These are phyloP conservation scores for Druon quercuslanigerum DNA, from an alignment of 1,140 invertebrate genomes.

Conservation along the genomic window DNA sequence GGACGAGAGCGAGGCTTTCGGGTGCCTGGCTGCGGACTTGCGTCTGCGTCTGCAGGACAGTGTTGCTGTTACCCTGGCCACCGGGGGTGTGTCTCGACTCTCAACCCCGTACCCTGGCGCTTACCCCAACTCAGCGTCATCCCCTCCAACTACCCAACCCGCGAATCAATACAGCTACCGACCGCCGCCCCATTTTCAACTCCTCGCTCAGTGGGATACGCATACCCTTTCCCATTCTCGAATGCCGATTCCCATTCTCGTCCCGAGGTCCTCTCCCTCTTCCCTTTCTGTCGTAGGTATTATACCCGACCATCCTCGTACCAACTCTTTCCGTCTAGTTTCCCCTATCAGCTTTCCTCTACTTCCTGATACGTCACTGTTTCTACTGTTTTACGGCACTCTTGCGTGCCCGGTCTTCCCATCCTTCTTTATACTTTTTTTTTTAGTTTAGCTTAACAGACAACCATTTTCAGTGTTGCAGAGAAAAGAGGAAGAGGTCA, in stretches of 20 bases:
- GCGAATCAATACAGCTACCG: conserved; percentile 73
- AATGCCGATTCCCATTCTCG: conserved; percentile 59
- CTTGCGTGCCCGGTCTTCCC: conserved; percentile 23
- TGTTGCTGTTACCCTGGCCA: conserved; percentile 60
- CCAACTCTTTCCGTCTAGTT: conserved; percentile 32
- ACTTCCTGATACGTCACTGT: too few relatives aligned
- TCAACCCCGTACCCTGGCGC: conserved; percentile 39
- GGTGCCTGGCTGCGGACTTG: conserved; percentile 47
- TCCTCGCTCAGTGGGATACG: conserved; percentile 56
- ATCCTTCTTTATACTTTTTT: conserved; percentile 33
- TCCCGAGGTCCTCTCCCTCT: neutral
- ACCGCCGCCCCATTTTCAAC: conserved; percentile 62
- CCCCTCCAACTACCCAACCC: conserved; percentile 59
- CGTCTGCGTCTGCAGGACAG: conserved; percentile 53
- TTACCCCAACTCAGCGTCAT: conserved; percentile 31
- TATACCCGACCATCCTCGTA: neutral
- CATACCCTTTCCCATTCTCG: conserved; percentile 57
- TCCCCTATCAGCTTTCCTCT: neutral
- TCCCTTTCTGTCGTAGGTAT: conserved; percentile 26
- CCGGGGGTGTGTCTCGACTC: conserved; percentile 66
- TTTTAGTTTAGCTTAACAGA: conserved; percentile 21
- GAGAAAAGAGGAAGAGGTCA: conserved; percentile 6
- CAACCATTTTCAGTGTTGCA: conserved; percentile 1
- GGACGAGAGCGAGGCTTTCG: too few relatives aligned
- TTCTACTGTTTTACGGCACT: neutral